Conservation (phyloP, 2,113 vertebrate species). For the Promerops cafer region DNA sequence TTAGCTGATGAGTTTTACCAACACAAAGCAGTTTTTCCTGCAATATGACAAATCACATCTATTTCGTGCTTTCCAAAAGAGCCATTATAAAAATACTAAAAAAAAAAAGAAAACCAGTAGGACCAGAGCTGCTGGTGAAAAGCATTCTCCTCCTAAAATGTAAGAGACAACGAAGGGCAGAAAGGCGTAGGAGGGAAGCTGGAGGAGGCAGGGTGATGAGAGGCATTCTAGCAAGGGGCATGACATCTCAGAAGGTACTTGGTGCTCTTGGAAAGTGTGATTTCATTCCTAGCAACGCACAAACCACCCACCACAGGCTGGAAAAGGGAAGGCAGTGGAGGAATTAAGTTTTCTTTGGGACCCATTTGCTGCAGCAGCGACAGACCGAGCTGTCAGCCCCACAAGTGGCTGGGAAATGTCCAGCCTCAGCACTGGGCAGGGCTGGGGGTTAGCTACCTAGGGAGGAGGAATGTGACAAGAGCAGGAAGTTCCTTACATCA, state of each 20-base stretch:
- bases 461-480: background rate
- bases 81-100: background rate
- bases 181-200: background rate
- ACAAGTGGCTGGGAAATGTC: background rate
- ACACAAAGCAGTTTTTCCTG: background rate
- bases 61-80: background rate
- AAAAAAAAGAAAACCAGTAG: background rate
- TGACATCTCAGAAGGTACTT: background rate
- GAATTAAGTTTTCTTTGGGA: background rate
- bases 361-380: background rate
- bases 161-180: background rate
- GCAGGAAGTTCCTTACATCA: conserved; percentile 79
- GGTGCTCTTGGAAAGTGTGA: background rate
- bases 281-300: background rate
- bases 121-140: background rate
- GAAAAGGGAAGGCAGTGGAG: background rate
- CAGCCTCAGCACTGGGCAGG: background rate
- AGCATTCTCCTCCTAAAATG: background rate
- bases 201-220: background rate
- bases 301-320: background rate
- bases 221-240: background rate
- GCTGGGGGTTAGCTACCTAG: accelerated
- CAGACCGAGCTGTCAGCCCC: background rate
- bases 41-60: background rate
- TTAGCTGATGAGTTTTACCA: background rate